Conservation (phyloP, 2,113 vertebrate genomes). For the Crotalus helleri region DNA sequence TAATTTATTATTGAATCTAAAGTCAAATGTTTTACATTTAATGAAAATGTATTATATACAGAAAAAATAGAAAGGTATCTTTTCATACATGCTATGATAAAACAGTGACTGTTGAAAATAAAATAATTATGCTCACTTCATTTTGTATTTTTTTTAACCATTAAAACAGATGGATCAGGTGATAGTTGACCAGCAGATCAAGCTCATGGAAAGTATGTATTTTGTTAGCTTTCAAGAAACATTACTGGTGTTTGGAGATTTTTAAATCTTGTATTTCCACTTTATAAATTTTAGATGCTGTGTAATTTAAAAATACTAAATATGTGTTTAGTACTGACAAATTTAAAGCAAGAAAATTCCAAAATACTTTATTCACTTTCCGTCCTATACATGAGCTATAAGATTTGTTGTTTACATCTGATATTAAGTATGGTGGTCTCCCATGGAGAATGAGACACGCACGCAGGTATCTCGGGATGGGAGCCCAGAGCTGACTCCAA, state of each 20-base stretch:
- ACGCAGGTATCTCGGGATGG: too few relatives aligned
- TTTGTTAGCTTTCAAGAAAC: not conserved
- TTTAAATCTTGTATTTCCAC: not conserved
- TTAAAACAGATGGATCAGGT: conserved; percentile 69
- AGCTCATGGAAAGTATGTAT: conserved; percentile 77
- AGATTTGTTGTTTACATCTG: not conserved
- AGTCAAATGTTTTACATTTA: not conserved
- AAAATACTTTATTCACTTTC: not conserved
- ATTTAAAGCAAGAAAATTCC: not conserved
- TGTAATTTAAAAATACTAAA: not conserved
- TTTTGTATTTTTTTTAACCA: conserved; percentile 44
- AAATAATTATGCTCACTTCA: not conserved
- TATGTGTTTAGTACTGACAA: not conserved
- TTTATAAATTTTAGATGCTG: not conserved
- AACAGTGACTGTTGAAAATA: not conserved
- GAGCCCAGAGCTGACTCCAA: too few relatives aligned
- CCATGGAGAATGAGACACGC: too few relatives aligned
- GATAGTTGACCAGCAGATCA: conserved; percentile 84
- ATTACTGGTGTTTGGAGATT: not conserved
- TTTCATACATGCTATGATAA: not conserved
- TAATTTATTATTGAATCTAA: not conserved
- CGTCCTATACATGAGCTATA: not conserved
- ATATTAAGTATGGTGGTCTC: not conserved
- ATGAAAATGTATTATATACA: not conserved
- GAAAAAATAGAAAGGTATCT: not conserved